Evolutionary conservation across 2,113 vertebrate genomes (phyloP).

Genomic region (Sander vitreus): DNA sequence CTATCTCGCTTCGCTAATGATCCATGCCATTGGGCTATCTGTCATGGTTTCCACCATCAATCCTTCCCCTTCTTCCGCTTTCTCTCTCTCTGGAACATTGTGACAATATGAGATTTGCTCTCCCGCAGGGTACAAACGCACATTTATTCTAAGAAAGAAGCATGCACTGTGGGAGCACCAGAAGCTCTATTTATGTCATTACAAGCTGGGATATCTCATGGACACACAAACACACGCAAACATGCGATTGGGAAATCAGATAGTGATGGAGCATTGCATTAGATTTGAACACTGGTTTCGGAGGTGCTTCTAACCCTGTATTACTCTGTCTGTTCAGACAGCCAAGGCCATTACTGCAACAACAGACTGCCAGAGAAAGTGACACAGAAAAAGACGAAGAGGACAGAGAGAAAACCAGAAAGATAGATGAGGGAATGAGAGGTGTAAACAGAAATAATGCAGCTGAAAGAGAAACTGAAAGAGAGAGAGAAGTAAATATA

Average conservation of each 20-base stretch:
- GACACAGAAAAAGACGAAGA: neutral
- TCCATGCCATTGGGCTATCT: constrained; percentile 14
- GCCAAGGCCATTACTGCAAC: constrained; percentile 16
- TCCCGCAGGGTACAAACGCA: constrained; percentile 14
- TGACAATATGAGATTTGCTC: constrained; percentile 16
- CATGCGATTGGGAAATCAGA: constrained; percentile 22
- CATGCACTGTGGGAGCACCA: neutral
- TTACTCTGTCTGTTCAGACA: constrained; percentile 16
- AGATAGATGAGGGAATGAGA: neutral
- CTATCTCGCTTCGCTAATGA: constrained; percentile 38
- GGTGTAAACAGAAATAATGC: neutral
- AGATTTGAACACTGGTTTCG: constrained; percentile 14
- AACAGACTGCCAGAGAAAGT: neutral
- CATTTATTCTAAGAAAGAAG: constrained; percentile 45
- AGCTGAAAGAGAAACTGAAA: neutral
- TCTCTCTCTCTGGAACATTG: neutral
- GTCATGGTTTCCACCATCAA: constrained; percentile 22
- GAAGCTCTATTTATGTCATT: neutral
- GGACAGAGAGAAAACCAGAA: neutral
- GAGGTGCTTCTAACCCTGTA: constrained; percentile 10
- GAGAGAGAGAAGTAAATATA: neutral
- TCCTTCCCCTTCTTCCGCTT: neutral
- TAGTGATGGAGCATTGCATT: constrained; percentile 38
- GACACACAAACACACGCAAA: neutral
- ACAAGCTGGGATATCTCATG: neutral